These are phyloP conservation scores for Oligia latruncula DNA, from an alignment of 2,888 invertebrate species.

Conservation along the genomic window DNA sequence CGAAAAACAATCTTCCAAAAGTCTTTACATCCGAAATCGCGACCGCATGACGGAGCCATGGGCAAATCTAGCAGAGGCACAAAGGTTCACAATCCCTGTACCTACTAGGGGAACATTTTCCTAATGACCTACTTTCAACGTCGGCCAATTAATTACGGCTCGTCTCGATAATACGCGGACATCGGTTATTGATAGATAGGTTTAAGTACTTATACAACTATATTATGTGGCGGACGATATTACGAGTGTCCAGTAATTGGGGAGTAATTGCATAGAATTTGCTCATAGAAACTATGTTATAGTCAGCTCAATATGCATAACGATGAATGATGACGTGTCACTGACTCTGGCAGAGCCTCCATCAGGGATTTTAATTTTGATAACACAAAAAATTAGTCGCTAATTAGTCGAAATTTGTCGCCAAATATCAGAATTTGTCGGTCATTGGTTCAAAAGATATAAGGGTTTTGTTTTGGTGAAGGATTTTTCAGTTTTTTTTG, in stretches of 20 bases:
- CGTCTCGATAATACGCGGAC: constrained; percentile 55
- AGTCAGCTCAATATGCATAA: background rate
- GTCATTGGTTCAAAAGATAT: no score
- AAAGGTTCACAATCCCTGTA: constrained; percentile 23
- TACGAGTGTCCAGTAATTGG: background rate
- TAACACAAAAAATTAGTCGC: no score
- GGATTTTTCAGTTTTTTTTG: no score
- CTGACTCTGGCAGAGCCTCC: no score
- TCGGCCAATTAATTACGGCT: constrained; percentile 56
- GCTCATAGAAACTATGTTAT: background rate
- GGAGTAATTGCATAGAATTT: background rate
- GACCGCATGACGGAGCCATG: background rate
- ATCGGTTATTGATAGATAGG: constrained; percentile 28
- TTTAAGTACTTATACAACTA: constrained; percentile 9
- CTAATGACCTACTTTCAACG: constrained; percentile 63
- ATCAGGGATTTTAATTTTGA: no score
- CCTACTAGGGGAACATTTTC: constrained; percentile 52
- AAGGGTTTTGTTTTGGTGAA: no score
- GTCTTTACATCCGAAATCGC: background rate
- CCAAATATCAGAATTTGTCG: no score
- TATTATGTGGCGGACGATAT: no score
- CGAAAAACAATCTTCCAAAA: no score
- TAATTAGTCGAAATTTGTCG: no score
- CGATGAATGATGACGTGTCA: background rate
- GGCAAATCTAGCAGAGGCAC: background rate